A percentile compares a stretch with the other conserved stretches of the same genome.
phyloP scores from a whole-genome alignment of 2,797 vertebrate species.

The Propithecus deckenii region DNA sequence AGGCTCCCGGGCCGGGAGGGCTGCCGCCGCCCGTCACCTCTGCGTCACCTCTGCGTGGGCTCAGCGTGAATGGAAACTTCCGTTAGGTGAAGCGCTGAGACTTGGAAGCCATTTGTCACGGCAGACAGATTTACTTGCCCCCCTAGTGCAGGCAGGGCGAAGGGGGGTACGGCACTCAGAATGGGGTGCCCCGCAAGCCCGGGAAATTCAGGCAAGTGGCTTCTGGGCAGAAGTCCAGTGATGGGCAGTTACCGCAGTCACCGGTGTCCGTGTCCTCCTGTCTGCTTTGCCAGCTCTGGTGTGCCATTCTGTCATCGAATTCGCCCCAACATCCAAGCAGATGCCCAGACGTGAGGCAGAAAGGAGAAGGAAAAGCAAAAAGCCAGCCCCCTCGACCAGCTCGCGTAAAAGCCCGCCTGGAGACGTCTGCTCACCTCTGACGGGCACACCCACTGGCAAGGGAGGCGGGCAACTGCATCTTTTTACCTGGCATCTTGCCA shows the following conservation, averaged over 20 bases:
- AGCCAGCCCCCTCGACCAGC: rapidly evolving
- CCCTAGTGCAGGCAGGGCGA: not conserved
- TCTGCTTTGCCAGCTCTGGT: not conserved
- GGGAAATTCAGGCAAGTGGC: not conserved
- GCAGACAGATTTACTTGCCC: not conserved
- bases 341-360: not conserved
- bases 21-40: not conserved
- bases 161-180: not conserved
- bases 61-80: not conserved
- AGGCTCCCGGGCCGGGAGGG: not conserved
- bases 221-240: not conserved
- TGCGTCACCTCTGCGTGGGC: not conserved
- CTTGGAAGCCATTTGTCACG: not conserved
- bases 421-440: not conserved
- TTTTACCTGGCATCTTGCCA: not conserved
- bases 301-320: not conserved
- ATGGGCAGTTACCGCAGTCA: rapidly evolving
- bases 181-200: not conserved
- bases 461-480: not conserved
- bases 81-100: not conserved
- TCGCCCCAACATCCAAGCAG: not conserved
- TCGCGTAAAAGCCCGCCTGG: not conserved
- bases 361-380: not conserved
- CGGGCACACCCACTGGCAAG: not conserved
- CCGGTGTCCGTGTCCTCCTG: not conserved